phyloP scores from a whole-genome alignment of 2,888 invertebrate species.

The Aelia acuminata region DNA sequence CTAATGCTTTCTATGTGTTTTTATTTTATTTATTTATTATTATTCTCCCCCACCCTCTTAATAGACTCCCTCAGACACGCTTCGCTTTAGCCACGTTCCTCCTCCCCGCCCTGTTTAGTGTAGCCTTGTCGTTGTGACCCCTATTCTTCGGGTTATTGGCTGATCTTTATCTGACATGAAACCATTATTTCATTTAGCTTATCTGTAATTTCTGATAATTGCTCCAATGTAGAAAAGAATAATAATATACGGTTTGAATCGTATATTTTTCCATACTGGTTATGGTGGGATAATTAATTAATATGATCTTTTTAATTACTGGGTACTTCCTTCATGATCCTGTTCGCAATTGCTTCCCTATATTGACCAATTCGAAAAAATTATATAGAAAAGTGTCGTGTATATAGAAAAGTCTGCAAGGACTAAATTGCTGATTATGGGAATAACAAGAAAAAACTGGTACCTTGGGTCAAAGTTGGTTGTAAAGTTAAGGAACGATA shows the following conservation, averaged over 20 bases:
- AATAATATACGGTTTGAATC: neutral
- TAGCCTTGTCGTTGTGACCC: neutral
- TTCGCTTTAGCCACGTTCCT: neutral
- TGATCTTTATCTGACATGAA: constrained; percentile 3
- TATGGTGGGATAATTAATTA: no score
- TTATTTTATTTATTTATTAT: constrained; percentile 7
- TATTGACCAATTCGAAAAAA: no score
- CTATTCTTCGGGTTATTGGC: neutral
- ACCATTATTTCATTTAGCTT: constrained; percentile 26
- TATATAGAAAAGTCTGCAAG: no score
- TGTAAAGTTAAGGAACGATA: no score
- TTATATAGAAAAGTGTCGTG: no score
- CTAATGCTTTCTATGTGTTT: constrained; percentile 46
- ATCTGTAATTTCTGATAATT: neutral
- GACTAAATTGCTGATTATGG: no score
- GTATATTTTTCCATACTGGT: neutral
- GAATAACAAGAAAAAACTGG: no score
- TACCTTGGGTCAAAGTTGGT: no score
- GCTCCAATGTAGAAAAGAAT: neutral
- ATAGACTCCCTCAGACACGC: constrained; percentile 1
- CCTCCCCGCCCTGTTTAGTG: neutral
- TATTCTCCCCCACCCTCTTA: neutral
- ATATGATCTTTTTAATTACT: no score
- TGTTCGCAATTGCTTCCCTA: no score
- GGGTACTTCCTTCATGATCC: no score